Evolutionary conservation across 2,888 invertebrate genomes (phyloP), one percentile per base, ranked within the genome.

Genomic region (Julus scandinavius): DNA sequence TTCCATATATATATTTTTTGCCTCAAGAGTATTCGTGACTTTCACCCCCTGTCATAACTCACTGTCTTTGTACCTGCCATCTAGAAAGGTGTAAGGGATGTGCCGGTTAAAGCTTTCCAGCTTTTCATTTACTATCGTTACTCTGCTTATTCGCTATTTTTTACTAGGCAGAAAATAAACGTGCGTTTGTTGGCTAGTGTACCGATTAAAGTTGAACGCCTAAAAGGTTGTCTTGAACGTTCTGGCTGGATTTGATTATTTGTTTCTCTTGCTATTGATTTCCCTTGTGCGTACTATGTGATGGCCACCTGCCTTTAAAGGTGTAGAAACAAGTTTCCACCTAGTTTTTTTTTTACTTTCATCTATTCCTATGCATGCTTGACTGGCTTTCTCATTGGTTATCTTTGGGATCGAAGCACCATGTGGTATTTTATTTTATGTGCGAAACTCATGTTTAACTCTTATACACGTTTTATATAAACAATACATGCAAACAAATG

Each of bases 241-340:
- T 80, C 38, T 29, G 80, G 38, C 80, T 38, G 38, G 80, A 80
- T 80, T 29, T 80, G 11, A 2, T 80, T 38, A 9, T 38, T 2
- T 80, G 80, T 13, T 80, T 38, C 72, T 20, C 80, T 80, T 80
- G 11, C 80, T 80, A 80, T 80, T 80, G 80, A 80, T 80, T 80
- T 80, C 80, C 80, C 80, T 9, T 13, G 80, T 80, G 80, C 80
- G 80, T 38, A 80, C 38, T 80, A 29, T 20, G 80, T 38, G 20
- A 29, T 80, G 80, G 38, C 80, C 80, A 80, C 80, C 38, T 80
- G 80, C 80, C 29, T 80, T 80, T 38, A 54, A 80, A 80, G 80
- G 80, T 29, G 38, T 80, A 80, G 38, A 29, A 80, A 80, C 80
- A 38, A 29, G 80, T 80, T 80, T 80, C 38, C 38, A 13, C 38